These are phyloP conservation scores for Branchinecta lynchi DNA, from an alignment of 1,140 invertebrate species.

Conservation along the genomic window DNA sequence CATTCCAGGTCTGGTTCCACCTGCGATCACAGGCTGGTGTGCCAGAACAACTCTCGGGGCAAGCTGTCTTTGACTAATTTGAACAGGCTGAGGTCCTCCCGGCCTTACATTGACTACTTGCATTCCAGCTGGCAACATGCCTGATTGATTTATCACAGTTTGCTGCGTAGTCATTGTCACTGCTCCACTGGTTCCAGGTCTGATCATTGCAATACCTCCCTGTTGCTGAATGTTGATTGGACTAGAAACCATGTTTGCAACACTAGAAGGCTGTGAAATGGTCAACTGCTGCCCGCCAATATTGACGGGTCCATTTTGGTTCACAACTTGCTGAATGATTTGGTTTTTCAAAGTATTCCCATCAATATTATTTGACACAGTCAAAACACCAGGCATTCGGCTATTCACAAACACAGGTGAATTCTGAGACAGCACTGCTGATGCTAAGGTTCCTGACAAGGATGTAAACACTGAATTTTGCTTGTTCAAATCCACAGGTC, in stretches of 20 bases:
- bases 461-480: conserved; percentile 1
- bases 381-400: conserved; percentile 10
- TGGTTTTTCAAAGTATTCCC: background rate
- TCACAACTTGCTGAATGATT: background rate
- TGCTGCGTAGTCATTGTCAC: background rate
- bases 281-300: background rate
- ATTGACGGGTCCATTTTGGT: conserved; percentile 3
- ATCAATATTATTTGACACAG: background rate
- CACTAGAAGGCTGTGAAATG: background rate
- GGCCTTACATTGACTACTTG: conserved; percentile 6
- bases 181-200: conserved; percentile 2
- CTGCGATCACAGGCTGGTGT: background rate
- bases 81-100: background rate
- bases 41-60: background rate
- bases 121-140: conserved; percentile 4
- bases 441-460: background rate
- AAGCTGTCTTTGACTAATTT: conserved; percentile 4
- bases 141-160: conserved; percentile 8
- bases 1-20: conserved; percentile 5
- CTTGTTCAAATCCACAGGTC: background rate
- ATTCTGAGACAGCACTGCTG: background rate
- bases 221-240: background rate
- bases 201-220: background rate
- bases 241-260: conserved; percentile 9
- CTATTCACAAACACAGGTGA: conserved; percentile 3